A percentile compares a stretch with the other conserved stretches of the same genome.
Evolutionary conservation across 2,797 vertebrate species (phyloP).

Genomic region (Bovichtus diacanthus): DNA sequence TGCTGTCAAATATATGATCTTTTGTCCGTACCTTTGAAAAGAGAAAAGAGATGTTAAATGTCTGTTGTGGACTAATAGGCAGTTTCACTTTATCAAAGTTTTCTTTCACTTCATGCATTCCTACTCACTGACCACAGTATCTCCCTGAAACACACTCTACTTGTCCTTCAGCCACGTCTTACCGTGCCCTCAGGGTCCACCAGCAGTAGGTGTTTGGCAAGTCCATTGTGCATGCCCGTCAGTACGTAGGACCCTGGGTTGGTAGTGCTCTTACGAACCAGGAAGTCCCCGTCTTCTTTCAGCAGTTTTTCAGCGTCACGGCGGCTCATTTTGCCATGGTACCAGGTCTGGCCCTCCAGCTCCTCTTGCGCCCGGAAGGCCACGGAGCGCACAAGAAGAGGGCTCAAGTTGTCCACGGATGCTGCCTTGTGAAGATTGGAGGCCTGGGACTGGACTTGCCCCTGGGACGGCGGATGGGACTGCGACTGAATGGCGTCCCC

Average conservation of each 20-base stretch:
- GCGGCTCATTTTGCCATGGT: conserved; percentile 95
- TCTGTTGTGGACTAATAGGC: background rate
- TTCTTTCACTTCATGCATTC: background rate
- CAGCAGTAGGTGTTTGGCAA: conserved; percentile 95
- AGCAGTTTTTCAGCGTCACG: conserved; percentile 94
- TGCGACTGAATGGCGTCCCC: conserved; percentile 94
- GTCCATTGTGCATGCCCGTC: conserved; percentile 95
- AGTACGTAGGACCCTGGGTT: conserved; percentile 96
- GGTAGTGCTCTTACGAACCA: conserved; percentile 95
- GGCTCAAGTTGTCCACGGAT: conserved; percentile 89
- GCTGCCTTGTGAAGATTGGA: conserved; percentile 87
- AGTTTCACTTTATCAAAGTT: background rate
- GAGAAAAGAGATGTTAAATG: conserved; percentile 40
- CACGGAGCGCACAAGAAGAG: conserved; percentile 85
- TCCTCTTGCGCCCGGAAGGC: conserved; percentile 87
- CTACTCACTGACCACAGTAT: background rate
- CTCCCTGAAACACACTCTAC: background rate
- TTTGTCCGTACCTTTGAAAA: conserved; percentile 93
- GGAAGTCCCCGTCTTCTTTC: conserved; percentile 93
- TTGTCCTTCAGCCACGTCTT: conserved; percentile 69
- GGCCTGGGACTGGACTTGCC: conserved; percentile 70
- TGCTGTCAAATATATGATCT: conserved; percentile 97
- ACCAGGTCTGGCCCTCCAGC: conserved; percentile 91
- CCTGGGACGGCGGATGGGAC: conserved; percentile 83
- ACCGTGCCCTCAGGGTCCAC: conserved; percentile 98